Evolutionary conservation across 1,140 invertebrate genomes (phyloP).

Genomic region (Pogonomyrmex californicus): DNA sequence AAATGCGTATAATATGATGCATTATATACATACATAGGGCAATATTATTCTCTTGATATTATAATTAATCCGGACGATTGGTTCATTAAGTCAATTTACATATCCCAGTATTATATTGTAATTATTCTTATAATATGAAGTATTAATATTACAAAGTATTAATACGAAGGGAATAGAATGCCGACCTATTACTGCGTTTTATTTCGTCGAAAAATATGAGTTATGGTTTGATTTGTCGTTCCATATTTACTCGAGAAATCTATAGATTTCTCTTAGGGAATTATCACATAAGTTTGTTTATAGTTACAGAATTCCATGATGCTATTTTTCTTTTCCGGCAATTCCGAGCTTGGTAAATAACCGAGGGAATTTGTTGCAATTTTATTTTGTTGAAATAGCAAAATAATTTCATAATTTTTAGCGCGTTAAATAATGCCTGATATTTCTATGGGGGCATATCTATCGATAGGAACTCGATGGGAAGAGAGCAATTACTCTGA

Average conservation of each 20-base stretch:
- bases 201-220: neutral
- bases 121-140: constrained; percentile 27
- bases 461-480: too few species aligned
- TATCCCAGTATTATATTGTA: neutral
- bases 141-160: constrained; percentile 1
- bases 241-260: constrained; percentile 6
- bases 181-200: neutral
- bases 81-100: constrained; percentile 12
- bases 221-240: constrained; percentile 11
- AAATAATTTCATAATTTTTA: constrained; percentile 5
- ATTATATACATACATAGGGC: neutral
- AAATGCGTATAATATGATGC: constrained; percentile 13
- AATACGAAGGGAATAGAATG: neutral
- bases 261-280: constrained; percentile 22
- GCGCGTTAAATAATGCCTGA: neutral
- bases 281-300: neutral
- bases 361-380: neutral
- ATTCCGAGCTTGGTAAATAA: too few species aligned
- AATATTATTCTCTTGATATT: constrained; percentile 3
- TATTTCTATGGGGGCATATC: neutral
- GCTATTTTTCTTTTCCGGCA: neutral
- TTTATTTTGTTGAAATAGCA: neutral
- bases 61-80: neutral
- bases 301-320: neutral
- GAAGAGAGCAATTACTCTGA: neutral